Percentiles rank a stretch among this genome's conserved stretches.
Evolutionary conservation across 2,797 vertebrate species (phyloP).

Genomic region (Acipenser transmontanus): DNA sequence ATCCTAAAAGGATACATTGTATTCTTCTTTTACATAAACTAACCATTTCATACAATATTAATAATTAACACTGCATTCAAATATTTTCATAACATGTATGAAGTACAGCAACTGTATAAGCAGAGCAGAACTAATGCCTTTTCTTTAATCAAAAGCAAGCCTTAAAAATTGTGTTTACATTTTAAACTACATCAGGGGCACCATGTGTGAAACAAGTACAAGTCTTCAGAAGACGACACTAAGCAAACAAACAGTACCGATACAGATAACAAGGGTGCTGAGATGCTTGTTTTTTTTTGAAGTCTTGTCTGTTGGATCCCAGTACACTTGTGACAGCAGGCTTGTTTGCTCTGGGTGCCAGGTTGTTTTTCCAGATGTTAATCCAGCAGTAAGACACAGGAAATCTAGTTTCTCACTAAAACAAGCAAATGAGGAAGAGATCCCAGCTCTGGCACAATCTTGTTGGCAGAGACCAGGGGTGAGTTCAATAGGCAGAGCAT

Average conservation of each 20-base stretch:
- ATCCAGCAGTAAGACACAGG: conserved; percentile 52
- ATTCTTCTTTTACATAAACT: no score
- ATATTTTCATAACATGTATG: neutral
- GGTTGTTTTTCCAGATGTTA: conserved; percentile 91
- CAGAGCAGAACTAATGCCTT: conserved; percentile 4
- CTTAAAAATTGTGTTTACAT: conserved; percentile 5
- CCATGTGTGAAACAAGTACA: conserved; percentile 31
- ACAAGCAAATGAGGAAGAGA: conserved; percentile 28
- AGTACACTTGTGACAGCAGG: conserved; percentile 61
- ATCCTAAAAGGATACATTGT: no score
- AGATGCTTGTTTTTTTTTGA: conserved; percentile 66
- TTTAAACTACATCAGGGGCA: conserved; percentile 3
- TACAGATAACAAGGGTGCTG: conserved; percentile 61
- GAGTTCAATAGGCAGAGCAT: no score
- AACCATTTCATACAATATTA: no score
- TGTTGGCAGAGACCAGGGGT: no score
- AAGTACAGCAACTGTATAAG: neutral
- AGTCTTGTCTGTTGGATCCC: conserved; percentile 55
- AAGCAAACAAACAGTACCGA: conserved; percentile 70
- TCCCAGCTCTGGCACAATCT: no score
- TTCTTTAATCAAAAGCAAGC: conserved; percentile 11
- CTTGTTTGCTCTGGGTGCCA: conserved; percentile 68
- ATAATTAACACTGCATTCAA: neutral
- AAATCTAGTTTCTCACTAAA: conserved; percentile 52
- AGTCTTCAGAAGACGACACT: conserved; percentile 48